Evolutionary conservation across 37 sponge, comb jelly and placozoan species (phyloP).

Genomic region (Halichondria panicea): DNA sequence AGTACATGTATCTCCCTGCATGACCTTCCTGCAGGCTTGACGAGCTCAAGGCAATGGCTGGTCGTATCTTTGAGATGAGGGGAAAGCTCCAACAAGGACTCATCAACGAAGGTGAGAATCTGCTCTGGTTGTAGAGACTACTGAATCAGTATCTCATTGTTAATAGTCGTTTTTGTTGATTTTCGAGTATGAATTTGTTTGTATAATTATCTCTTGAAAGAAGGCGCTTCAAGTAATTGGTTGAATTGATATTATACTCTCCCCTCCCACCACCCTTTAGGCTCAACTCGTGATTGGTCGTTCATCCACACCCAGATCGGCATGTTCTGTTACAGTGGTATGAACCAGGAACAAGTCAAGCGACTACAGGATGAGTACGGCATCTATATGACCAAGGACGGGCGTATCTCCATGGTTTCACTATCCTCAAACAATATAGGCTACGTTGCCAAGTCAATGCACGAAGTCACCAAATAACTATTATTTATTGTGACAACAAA

Average conservation of each 20-base stretch:
- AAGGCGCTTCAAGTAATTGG: no score
- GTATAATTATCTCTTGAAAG: no score
- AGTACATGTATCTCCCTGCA: neutral
- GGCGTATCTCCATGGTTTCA: constrained; percentile 86
- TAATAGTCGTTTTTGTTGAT: no score
- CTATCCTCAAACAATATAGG: constrained; percentile 88
- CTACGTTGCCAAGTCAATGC: constrained; percentile 87
- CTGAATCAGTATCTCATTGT: no score
- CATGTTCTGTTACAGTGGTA: constrained; percentile 95
- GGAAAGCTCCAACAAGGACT: constrained; percentile 60
- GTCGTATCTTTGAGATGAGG: constrained; percentile 89
- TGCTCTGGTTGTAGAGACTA: no score
- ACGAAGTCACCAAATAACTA: constrained; percentile 77
- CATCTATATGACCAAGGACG: constrained; percentile 97
- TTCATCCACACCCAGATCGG: constrained; percentile 95
- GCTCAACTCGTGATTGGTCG: constrained; percentile 88
- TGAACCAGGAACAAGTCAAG: constrained; percentile 76
- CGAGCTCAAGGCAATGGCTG: constrained; percentile 91
- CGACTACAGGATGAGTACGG: constrained; percentile 68
- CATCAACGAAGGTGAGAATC: constrained; percentile 58
- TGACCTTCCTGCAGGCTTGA: constrained; percentile 52
- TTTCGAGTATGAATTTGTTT: no score
- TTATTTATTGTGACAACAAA: neutral
- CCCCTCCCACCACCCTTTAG: constrained; percentile 17
- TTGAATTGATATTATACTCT: no score